phyloP scores from a whole-genome alignment of 2,888 invertebrate genomes.

The Agrochola lota region DNA sequence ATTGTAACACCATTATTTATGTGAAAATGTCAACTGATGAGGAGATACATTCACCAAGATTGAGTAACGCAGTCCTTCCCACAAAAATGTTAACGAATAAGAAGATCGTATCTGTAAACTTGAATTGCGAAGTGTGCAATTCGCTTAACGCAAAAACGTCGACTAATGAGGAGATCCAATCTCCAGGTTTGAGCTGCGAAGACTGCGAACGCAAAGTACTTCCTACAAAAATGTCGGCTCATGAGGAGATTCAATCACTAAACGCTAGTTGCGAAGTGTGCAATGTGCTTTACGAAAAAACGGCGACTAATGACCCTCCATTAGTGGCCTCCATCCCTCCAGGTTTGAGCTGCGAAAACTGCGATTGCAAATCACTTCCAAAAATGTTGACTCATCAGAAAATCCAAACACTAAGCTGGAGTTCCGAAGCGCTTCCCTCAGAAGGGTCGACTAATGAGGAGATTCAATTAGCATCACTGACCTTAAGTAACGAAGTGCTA shows the following conservation, averaged over 20 bases:
- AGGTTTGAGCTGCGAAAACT: not conserved
- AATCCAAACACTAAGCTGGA: not conserved
- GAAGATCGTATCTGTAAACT: conserved; percentile 9
- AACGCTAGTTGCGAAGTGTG: not conserved
- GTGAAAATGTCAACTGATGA: conserved; percentile 15
- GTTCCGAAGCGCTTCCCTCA: not conserved
- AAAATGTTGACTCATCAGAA: not conserved
- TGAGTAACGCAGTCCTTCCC: conserved; percentile 6
- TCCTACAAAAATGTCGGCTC: not conserved
- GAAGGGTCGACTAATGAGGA: conserved; percentile 7
- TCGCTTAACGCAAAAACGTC: not conserved
- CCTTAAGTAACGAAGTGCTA: not conserved
- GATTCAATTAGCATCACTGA: conserved; percentile 7
- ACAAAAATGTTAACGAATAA: not conserved
- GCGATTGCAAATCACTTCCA: not conserved
- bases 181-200: not conserved
- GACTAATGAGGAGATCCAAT: not conserved
- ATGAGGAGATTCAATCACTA: not conserved
- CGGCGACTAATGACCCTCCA: not conserved
- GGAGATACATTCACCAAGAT: conserved; percentile 15
- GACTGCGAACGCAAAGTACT: not conserved
- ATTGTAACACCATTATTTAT: conserved; percentile 13
- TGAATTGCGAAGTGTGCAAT: not conserved
- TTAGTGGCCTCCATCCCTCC: not conserved
- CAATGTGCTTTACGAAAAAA: not conserved